phyloP scores from a whole-genome alignment of 2,888 invertebrate genomes.

The Ichneumon xanthorius region DNA sequence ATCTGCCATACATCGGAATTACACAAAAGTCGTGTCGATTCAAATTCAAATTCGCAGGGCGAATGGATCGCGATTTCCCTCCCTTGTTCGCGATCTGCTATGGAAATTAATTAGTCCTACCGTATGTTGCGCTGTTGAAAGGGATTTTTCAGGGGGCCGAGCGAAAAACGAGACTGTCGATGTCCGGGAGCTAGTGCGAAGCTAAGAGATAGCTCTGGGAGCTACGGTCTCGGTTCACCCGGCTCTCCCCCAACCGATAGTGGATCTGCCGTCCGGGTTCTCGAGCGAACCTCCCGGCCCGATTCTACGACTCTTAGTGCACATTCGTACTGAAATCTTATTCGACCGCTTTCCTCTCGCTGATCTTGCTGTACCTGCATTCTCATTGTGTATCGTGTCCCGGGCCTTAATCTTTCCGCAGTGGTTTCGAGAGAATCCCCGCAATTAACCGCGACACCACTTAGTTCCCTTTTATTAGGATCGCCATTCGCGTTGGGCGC shows the following conservation, averaged over 20 bases:
- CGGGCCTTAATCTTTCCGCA: constrained; percentile 48
- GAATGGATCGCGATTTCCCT: constrained; percentile 26
- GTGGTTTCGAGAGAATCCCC: constrained; percentile 70
- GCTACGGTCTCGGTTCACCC: constrained; percentile 38
- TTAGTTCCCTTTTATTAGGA: constrained; percentile 69
- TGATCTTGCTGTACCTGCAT: constrained; percentile 3
- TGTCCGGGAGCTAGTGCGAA: constrained; percentile 70
- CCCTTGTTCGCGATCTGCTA: constrained; percentile 71
- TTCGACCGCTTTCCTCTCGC: constrained; percentile 63
- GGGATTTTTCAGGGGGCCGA: constrained; percentile 77
- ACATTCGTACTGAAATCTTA: constrained; percentile 58
- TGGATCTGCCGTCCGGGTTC: constrained; percentile 72
- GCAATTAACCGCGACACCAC: constrained; percentile 80
- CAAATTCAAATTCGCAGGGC: neutral
- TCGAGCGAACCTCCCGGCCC: constrained; percentile 27
- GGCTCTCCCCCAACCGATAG: constrained; percentile 70
- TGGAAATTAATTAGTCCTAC: constrained; percentile 82
- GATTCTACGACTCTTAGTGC: constrained; percentile 12
- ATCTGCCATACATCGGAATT: constrained; percentile 54
- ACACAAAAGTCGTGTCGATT: constrained; percentile 1
- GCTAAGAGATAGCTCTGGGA: constrained; percentile 68
- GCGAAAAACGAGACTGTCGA: constrained; percentile 64
- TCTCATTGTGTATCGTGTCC: constrained; percentile 15
- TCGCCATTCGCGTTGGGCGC: constrained; percentile 15
- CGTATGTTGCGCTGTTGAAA: constrained; percentile 72